phyloP scores from a whole-genome alignment of 1,140 invertebrate genomes.

The Neuroterus valhalla region DNA sequence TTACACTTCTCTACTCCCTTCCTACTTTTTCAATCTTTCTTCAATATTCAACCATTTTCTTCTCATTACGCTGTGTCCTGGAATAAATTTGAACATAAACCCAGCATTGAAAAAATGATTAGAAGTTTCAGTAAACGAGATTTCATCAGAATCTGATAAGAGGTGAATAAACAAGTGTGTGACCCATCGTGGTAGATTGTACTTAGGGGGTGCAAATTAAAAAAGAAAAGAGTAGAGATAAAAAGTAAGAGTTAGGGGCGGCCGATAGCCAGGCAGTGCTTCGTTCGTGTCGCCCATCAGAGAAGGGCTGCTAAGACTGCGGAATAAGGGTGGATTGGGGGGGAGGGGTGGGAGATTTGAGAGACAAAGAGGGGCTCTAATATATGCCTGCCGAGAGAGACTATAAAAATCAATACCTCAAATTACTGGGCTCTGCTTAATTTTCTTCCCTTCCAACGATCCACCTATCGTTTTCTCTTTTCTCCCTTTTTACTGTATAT shows the following conservation, averaged over 20 bases:
- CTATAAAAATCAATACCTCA: conserved; percentile 77
- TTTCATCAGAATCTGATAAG: conserved; percentile 9
- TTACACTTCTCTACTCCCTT: too few species aligned
- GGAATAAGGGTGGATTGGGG: conserved; percentile 57
- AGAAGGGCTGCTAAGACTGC: conserved; percentile 58
- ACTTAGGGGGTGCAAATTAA: conserved; percentile 19
- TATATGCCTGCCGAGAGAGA: conserved; percentile 74
- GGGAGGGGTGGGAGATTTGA: conserved; percentile 53
- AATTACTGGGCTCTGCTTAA: conserved; percentile 76
- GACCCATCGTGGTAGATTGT: conserved; percentile 18
- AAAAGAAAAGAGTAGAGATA: conserved; percentile 32
- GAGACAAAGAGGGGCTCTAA: conserved; percentile 67
- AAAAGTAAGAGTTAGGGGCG: conserved; percentile 48
- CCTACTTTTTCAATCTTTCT: too few species aligned
- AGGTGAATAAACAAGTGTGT: conserved; percentile 27
- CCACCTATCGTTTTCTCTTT: conserved; percentile 36
- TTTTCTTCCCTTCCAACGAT: conserved; percentile 70
- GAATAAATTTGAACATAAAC: not conserved
- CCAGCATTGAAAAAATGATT: conserved; percentile 2
- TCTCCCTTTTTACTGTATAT: conserved; percentile 35
- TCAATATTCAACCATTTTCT: too few species aligned
- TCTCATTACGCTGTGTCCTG: not conserved
- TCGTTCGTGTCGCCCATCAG: conserved; percentile 65
- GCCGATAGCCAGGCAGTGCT: conserved; percentile 68
- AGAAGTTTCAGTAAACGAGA: conserved; percentile 18